phyloP scores from a whole-genome alignment of 2,888 invertebrate genomes.

The Drosophila subquinaria region DNA sequence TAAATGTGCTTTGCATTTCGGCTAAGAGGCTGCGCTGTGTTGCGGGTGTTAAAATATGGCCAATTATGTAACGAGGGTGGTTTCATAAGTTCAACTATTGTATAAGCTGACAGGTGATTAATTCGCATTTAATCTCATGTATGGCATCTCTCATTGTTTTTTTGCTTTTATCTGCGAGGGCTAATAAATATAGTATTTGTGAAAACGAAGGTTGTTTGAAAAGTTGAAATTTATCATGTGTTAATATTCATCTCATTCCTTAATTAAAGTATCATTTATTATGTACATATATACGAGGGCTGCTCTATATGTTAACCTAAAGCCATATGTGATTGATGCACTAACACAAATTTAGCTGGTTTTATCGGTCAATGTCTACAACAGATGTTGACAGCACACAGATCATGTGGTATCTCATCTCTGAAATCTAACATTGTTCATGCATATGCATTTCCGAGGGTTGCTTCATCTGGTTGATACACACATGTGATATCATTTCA shows the following conservation, averaged over 20 bases:
- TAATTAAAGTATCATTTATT: neutral
- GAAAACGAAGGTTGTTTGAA: neutral
- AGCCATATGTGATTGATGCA: neutral
- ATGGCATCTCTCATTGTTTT: conserved; percentile 9
- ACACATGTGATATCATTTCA: neutral
- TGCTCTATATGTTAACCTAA: neutral
- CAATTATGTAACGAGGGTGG: conserved; percentile 18
- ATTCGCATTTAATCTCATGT: conserved; percentile 11
- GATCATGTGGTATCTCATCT: conserved; percentile 7
- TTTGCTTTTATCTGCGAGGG: conserved; percentile 2
- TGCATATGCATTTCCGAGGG: conserved; percentile 13
- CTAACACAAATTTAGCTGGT: neutral
- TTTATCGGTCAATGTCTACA: conserved; percentile 22
- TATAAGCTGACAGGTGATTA: conserved; percentile 5
- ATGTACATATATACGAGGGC: conserved; percentile 4
- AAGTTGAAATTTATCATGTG: neutral
- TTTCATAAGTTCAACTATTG: conserved; percentile 19
- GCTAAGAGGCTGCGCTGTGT: neutral
- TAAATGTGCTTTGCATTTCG: conserved; percentile 15
- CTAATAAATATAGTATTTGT: neutral
- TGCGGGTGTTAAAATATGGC: conserved; percentile 10
- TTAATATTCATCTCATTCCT: neutral
- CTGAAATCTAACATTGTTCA: conserved; percentile 3
- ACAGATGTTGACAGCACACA: conserved; percentile 15
- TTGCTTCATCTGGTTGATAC: neutral